phyloP scores from a whole-genome alignment of 2,888 invertebrate species.

The Drosophila peninsularis region DNA sequence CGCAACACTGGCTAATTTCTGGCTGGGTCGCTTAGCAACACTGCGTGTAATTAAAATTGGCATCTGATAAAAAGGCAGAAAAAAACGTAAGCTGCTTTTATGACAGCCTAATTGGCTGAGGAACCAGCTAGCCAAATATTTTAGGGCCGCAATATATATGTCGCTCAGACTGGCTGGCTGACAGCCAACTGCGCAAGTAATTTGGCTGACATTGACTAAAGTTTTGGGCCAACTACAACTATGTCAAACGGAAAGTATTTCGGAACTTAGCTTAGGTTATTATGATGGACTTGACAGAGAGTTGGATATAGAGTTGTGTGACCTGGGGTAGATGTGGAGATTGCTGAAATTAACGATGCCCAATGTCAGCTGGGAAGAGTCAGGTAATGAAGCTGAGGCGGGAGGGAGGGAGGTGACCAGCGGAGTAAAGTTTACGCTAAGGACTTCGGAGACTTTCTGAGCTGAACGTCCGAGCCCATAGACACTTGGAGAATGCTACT shows the following conservation, averaged over 20 bases:
- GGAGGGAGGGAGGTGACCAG: too few relatives aligned
- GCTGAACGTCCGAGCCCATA: not conserved
- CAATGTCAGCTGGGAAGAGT: not conserved
- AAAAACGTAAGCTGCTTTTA: constrained; percentile 4
- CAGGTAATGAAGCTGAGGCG: not conserved
- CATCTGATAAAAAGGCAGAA: constrained; percentile 2
- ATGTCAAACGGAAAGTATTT: constrained; percentile 1
- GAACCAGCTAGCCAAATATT: not conserved
- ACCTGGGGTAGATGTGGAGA: too few relatives aligned
- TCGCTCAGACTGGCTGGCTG: not conserved
- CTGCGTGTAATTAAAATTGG: constrained; percentile 13
- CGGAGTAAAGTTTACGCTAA: not conserved
- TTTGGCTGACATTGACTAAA: not conserved
- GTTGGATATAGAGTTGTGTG: not conserved
- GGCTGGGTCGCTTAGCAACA: constrained; percentile 7
- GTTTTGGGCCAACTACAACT: not conserved
- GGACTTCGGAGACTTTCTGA: not conserved
- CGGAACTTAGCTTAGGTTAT: not conserved
- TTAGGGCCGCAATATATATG: not conserved
- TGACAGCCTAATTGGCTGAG: constrained; percentile 3
- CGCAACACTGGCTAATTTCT: constrained; percentile 15
- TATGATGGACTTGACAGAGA: not conserved
- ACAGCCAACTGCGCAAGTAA: not conserved
- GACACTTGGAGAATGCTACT: too few relatives aligned
- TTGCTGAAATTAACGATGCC: not conserved